Evolutionary conservation across 2,113 vertebrate species (phyloP), one percentile per base, ranked within the genome.

Genomic region (Girardinichthys multiradiatus): DNA sequence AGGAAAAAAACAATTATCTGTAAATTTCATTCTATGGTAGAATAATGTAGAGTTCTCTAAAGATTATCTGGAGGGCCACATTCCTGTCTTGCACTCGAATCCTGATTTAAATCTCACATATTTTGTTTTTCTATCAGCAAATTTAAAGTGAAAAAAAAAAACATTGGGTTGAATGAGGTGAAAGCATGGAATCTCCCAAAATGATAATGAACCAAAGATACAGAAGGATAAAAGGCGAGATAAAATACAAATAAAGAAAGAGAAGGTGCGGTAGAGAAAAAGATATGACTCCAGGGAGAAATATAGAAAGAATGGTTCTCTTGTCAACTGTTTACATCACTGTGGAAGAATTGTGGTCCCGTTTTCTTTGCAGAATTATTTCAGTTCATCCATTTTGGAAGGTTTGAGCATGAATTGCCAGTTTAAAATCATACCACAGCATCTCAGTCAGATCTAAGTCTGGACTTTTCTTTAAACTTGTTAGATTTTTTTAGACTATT

Each of bases 221-320:
- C 42, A 58, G 26, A 66, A 13, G 13, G 31, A 6, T 33, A 64
- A 10, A 31, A 26, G 66, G 68, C 24, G 24, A 57, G 45, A 15
- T 28, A 2, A 74, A 60, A 69, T 42, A 51, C 57, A 76, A 69
- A 72, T 27, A 64, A 31, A 54, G 17, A 57, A 63, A 58, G 62
- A 39, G 28, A 72, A 57, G 59, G 74, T 17, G 30, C 48, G 64
- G 39, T 60, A n/a, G 62, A 48, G 57, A 78, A 57, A 58, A 39
- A 60, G 54, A 74, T 64, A 14, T 12, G 31, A 57, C 71, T 33
- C 31, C 31, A 33, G 31, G 6, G 31, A 33, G 66, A 27, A 30
- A 42, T n/a, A n/a, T n/a, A 72, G 61, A 67, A 77, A 61, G 19
- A 75, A 29, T 54, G 54, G 35, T 15, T 33, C 31, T 33, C 31